Evolutionary conservation across 2,797 vertebrate genomes (phyloP).

Genomic region (Sandelia bainsii): DNA sequence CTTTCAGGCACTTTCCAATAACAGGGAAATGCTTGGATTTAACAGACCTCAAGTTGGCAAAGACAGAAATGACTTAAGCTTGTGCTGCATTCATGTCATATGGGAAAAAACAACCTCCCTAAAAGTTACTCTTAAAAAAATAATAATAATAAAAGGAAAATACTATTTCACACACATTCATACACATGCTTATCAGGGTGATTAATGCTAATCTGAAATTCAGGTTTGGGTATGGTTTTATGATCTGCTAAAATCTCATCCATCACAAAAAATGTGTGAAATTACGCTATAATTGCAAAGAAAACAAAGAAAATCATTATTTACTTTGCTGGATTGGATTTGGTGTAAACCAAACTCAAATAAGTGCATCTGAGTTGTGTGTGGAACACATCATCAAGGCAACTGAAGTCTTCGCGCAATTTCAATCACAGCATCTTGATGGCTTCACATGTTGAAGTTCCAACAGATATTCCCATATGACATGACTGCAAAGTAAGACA

Average conservation of each 20-base stretch:
- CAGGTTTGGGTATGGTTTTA: background rate
- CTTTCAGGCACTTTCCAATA: conserved; percentile 96
- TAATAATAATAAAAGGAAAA: background rate
- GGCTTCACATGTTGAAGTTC: conserved; percentile 32
- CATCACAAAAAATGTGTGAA: background rate
- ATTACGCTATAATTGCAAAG: background rate
- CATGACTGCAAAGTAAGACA: conserved; percentile 67
- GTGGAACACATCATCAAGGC: conserved; percentile 40
- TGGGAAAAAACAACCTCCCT: conserved; percentile 52
- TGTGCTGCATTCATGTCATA: conserved; percentile 72
- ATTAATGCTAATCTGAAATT: conserved; percentile 16
- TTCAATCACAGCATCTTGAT: conserved; percentile 6
- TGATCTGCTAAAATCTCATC: conserved; percentile 3
- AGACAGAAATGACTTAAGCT: conserved; percentile 60
- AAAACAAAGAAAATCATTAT: conserved; percentile 6
- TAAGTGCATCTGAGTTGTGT: conserved; percentile 43
- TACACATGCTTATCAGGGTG: conserved; percentile 2
- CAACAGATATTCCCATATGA: conserved; percentile 66
- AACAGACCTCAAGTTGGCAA: conserved; percentile 62
- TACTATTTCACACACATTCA: no score
- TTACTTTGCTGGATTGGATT: conserved; percentile 34
- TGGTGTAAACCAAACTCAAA: conserved; percentile 23
- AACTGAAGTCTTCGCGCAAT: conserved; percentile 44
- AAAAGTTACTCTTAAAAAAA: conserved; percentile 8
- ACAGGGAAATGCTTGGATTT: conserved; percentile 75